Percentiles rank a stretch among this genome's conserved stretches.
phyloP scores from a whole-genome alignment of 2,888 invertebrate genomes.

The Brachyptera risi region DNA sequence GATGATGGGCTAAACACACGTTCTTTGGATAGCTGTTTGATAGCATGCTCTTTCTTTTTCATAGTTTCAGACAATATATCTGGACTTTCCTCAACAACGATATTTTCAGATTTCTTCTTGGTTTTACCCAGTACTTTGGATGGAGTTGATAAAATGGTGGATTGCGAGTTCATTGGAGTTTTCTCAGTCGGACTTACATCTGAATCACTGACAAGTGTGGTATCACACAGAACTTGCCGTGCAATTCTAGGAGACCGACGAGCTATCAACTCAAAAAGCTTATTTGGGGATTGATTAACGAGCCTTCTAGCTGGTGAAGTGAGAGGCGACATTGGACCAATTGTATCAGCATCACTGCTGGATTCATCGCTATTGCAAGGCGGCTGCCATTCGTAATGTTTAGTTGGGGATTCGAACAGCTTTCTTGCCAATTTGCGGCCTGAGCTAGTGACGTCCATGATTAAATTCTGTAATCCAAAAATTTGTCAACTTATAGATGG shows the following conservation, averaged over 20 bases:
- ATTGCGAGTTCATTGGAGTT: no score
- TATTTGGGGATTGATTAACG: background rate
- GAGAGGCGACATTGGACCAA: background rate
- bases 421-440: background rate
- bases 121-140: slow-evolving; percentile 32
- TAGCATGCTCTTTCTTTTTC: background rate
- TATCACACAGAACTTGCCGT: background rate
- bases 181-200: no score
- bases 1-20: background rate
- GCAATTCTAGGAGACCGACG: background rate
- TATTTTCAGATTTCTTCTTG: slow-evolving; percentile 24
- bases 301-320: background rate
- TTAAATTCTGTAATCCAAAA: no score
- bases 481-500: no score
- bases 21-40: background rate
- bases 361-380: background rate
- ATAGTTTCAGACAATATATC: background rate
- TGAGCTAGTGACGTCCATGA: no score
- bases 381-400: background rate
- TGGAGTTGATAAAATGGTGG: slow-evolving; percentile 12
- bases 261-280: background rate
- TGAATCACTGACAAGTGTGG: background rate
- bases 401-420: background rate
- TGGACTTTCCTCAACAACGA: slow-evolving; percentile 22
- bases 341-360: background rate